phyloP scores from a whole-genome alignment of 2,113 vertebrate species.

The Catagonus wagneri region DNA sequence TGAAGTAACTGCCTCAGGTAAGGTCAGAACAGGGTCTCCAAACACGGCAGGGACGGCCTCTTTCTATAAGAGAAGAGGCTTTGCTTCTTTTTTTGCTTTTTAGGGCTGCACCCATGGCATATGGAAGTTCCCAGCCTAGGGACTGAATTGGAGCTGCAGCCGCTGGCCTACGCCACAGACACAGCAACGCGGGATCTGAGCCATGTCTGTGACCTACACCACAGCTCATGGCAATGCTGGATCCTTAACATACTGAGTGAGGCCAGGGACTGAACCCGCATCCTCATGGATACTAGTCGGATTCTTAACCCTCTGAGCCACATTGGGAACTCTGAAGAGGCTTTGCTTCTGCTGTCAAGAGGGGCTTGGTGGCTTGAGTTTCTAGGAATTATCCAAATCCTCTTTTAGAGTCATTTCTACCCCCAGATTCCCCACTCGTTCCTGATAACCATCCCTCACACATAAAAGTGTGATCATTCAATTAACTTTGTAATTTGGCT shows the following conservation, averaged over 20 bases:
- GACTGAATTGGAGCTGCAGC: too few species aligned
- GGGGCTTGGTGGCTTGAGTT: not conserved
- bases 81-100: constrained; percentile 15
- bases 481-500: constrained; percentile 1
- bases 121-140: too few species aligned
- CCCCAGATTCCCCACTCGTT: not conserved
- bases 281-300: too few species aligned
- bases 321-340: not conserved
- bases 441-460: not conserved
- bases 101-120: too few species aligned
- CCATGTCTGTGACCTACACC: too few species aligned
- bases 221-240: too few species aligned
- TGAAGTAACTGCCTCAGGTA: not conserved
- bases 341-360: not conserved
- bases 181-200: too few species aligned
- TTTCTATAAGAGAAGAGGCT: not conserved
- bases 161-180: too few species aligned
- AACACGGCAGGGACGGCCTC: not conserved
- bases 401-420: not conserved
- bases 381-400: not conserved
- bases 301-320: too few species aligned
- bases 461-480: not conserved
- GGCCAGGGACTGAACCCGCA: too few species aligned
- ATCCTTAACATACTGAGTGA: too few species aligned
- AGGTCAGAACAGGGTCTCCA: not conserved